These are phyloP conservation scores for Thelaira solivaga DNA, from an alignment of 2,888 invertebrate genomes.

Conservation along the genomic window DNA sequence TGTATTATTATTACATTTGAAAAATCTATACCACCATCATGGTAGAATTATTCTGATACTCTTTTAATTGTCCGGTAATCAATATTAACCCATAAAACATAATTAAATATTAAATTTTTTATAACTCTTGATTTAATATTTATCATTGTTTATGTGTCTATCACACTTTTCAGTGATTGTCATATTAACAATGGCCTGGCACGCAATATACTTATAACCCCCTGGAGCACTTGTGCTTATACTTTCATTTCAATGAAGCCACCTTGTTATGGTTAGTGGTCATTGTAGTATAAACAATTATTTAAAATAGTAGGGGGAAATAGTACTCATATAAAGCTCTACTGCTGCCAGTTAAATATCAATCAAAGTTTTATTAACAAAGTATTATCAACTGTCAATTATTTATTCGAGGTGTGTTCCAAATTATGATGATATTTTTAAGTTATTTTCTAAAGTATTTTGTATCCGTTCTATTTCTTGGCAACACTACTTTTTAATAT, in stretches of 20 bases:
- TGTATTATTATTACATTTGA: too few relatives aligned
- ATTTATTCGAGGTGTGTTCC: too few relatives aligned
- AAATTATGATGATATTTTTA: too few relatives aligned
- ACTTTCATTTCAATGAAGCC: background rate
- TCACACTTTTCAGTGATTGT: slow-evolving; percentile 58
- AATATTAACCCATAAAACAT: slow-evolving; percentile 55
- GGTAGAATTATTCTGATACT: background rate
- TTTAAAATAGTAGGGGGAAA: background rate
- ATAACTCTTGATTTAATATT: slow-evolving; percentile 46
- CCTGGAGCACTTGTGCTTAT: background rate
- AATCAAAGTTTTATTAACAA: slow-evolving; percentile 35
- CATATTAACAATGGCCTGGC: slow-evolving; percentile 51
- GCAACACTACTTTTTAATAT: too few relatives aligned
- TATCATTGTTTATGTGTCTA: slow-evolving; percentile 54
- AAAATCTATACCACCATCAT: background rate
- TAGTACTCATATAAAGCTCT: too few relatives aligned
- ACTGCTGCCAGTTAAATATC: slow-evolving; percentile 53
- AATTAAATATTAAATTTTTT: slow-evolving; percentile 48
- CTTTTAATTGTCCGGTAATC: slow-evolving; percentile 36
- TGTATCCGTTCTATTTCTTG: too few relatives aligned
- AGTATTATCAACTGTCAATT: slow-evolving; percentile 12
- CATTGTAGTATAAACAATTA: background rate
- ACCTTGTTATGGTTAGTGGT: background rate
- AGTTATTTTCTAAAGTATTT: too few relatives aligned
- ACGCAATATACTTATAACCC: slow-evolving; percentile 42